Conservation (phyloP, 2,888 invertebrate genomes). For the Allophyes oxyacanthae region DNA sequence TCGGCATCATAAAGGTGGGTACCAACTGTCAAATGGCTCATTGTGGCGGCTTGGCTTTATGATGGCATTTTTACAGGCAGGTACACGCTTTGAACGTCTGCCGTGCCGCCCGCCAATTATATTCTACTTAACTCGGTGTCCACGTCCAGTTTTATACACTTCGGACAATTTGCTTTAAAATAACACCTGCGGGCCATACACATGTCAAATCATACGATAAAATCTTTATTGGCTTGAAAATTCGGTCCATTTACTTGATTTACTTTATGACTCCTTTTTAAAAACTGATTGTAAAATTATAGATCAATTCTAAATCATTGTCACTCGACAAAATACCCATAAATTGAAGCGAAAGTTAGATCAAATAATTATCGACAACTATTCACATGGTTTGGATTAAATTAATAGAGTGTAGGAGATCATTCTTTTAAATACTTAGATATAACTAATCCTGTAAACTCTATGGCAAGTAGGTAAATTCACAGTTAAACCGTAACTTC, state of each 20-base stretch:
- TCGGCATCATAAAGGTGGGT: slow-evolving; percentile 87
- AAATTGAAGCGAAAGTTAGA: slow-evolving; percentile 50
- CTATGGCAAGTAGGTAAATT: too few species aligned
- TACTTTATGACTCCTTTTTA: slow-evolving; percentile 20
- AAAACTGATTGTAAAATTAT: slow-evolving; percentile 28
- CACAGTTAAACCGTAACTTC: too few species aligned
- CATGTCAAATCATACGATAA: slow-evolving; percentile 56
- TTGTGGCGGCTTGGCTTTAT: slow-evolving; percentile 86
- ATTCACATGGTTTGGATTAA: slow-evolving; percentile 39
- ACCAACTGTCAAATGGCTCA: slow-evolving; percentile 87
- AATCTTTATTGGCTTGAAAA: slow-evolving; percentile 46
- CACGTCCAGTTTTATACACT: slow-evolving; percentile 61
- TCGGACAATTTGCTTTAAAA: slow-evolving; percentile 58
- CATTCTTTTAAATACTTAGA: too few species aligned
- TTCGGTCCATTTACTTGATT: slow-evolving; percentile 25
- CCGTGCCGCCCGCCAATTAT: slow-evolving; percentile 87
- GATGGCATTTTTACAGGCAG: slow-evolving; percentile 88
- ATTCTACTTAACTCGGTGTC: slow-evolving; percentile 84
- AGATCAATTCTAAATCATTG: slow-evolving; percentile 41
- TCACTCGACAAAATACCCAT: slow-evolving; percentile 55
- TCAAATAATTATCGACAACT: slow-evolving; percentile 54
- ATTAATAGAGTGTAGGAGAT: background rate
- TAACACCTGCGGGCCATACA: slow-evolving; percentile 52
- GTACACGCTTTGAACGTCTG: slow-evolving; percentile 84
- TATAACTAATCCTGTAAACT: too few species aligned